Evolutionary conservation across 2,888 invertebrate species (phyloP).

Genomic region (Frankliniella fusca): DNA sequence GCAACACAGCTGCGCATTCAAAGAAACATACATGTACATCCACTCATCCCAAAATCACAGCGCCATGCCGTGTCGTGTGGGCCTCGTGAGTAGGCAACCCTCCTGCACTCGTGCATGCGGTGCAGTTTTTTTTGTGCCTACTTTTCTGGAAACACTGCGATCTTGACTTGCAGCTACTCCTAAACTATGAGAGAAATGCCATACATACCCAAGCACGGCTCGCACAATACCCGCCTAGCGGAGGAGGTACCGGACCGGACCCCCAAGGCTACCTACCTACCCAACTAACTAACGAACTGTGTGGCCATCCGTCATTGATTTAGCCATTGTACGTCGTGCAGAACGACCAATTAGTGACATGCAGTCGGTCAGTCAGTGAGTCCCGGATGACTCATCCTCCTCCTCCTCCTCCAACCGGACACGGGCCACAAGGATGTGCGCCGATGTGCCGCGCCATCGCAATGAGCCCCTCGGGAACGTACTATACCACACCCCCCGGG

Average conservation of each 20-base stretch:
- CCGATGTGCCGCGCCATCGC: background rate
- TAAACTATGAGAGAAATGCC: too few species aligned
- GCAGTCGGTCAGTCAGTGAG: background rate
- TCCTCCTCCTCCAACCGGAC: background rate
- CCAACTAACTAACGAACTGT: background rate
- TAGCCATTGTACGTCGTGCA: background rate
- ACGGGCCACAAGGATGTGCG: background rate
- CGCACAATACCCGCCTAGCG: background rate
- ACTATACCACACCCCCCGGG: too few species aligned
- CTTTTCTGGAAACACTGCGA: too few species aligned
- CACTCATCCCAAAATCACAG: too few species aligned
- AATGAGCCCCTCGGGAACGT: background rate
- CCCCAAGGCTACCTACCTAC: background rate
- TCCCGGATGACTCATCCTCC: background rate
- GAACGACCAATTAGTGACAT: slow-evolving; percentile 13
- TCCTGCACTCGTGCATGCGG: too few species aligned
- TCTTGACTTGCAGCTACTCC: too few species aligned
- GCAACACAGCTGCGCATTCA: too few species aligned
- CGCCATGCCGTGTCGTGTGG: too few species aligned
- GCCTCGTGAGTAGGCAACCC: too few species aligned
- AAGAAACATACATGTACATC: too few species aligned
- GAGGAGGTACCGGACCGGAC: background rate
- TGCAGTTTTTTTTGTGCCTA: too few species aligned
- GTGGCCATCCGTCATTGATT: background rate
- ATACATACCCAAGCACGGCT: too few species aligned